Evolutionary conservation across 2,888 invertebrate species (phyloP).

Genomic region (Ophion slaviceki): DNA sequence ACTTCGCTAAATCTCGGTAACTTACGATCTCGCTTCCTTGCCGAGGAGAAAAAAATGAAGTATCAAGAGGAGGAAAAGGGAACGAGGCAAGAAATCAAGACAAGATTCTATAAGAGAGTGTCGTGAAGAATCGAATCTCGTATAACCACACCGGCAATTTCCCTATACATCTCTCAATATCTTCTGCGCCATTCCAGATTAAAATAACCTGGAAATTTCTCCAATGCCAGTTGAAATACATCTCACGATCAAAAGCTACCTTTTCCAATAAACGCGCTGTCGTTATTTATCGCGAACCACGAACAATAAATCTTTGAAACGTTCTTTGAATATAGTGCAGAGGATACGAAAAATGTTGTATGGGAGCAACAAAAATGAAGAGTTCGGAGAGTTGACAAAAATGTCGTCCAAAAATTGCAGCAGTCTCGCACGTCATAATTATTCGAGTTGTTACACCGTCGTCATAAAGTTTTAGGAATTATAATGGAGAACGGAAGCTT

Average conservation of each 20-base stretch:
- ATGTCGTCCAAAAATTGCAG: conserved; percentile 7
- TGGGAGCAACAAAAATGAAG: background rate
- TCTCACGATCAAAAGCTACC: no score
- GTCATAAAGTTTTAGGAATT: conserved; percentile 22
- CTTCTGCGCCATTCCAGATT: no score
- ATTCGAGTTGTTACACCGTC: background rate
- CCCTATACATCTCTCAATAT: no score
- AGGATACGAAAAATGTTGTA: background rate
- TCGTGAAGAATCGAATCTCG: conserved; percentile 16
- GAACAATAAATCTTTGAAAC: background rate
- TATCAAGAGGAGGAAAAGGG: background rate
- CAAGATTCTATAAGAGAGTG: conserved; percentile 15
- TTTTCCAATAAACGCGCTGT: no score
- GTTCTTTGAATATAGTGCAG: background rate
- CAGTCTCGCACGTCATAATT: background rate
- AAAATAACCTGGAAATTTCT: no score
- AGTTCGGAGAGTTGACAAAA: background rate
- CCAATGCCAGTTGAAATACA: no score
- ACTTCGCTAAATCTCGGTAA: conserved; percentile 58
- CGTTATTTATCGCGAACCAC: background rate
- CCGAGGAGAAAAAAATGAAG: conserved; percentile 13
- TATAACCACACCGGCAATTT: conserved; percentile 3
- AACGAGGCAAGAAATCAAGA: conserved; percentile 38
- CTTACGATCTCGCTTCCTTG: conserved; percentile 36
- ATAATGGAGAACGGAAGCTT: conserved; percentile 11